Evolutionary conservation across 2,113 vertebrate species (phyloP).

Genomic region (Macheiramphus alcinus): DNA sequence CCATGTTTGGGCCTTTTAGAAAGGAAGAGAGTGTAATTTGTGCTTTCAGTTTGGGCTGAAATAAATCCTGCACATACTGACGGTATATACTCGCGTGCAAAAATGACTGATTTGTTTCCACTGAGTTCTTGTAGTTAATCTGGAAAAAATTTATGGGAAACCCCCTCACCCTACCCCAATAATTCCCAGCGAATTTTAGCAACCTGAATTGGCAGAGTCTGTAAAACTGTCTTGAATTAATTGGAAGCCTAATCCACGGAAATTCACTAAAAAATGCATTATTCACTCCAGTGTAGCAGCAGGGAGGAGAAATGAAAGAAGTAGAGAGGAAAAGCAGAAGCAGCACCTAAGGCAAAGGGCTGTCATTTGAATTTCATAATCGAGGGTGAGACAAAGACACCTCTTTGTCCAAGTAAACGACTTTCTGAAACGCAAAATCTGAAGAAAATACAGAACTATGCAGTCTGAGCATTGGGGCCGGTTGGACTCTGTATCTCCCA

Average conservation of each 20-base stretch:
- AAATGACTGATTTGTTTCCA: slow-evolving; percentile 3
- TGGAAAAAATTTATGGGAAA: not conserved
- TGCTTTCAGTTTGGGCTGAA: slow-evolving; percentile 9
- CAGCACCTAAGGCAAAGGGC: slow-evolving; percentile 52
- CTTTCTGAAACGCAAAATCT: slow-evolving; percentile 13
- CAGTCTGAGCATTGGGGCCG: not conserved
- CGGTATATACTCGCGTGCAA: not conserved
- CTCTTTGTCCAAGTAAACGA: slow-evolving; percentile 37
- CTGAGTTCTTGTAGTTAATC: slow-evolving; percentile 10
- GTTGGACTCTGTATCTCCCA: not conserved
- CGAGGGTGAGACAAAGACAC: slow-evolving; percentile 5
- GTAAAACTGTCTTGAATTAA: slow-evolving; percentile 53
- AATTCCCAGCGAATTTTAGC: slow-evolving; percentile 18
- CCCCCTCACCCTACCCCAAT: not conserved
- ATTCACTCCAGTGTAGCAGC: slow-evolving; percentile 53
- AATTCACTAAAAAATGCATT: slow-evolving; percentile 55
- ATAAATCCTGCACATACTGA: not conserved
- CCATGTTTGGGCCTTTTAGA: not conserved
- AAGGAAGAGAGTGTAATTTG: slow-evolving; percentile 12
- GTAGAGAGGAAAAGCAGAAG: slow-evolving; percentile 49
- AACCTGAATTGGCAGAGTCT: slow-evolving; percentile 29
- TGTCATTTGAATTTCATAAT: slow-evolving; percentile 66
- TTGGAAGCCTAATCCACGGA: slow-evolving; percentile 56
- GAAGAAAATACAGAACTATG: not conserved
- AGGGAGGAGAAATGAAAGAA: slow-evolving; percentile 63